Evolutionary conservation across 2,113 vertebrate genomes (phyloP).

Genomic region (Neogobius melanostomus): DNA sequence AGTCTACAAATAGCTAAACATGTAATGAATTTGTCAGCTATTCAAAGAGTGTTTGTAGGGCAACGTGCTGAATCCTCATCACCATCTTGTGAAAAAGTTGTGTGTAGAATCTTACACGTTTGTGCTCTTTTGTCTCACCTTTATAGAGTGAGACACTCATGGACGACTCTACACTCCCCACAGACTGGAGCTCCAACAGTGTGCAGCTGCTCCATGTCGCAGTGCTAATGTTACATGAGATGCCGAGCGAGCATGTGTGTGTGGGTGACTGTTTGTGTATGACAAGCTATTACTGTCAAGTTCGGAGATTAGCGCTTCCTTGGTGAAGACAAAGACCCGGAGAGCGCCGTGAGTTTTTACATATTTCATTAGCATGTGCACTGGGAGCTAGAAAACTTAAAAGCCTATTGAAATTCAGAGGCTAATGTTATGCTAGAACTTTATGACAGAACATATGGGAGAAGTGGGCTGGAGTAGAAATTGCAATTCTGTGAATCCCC

Average conservation of each 20-base stretch:
- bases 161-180: conserved; percentile 6
- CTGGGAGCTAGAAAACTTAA: not conserved
- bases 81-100: not conserved
- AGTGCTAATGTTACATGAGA: conserved; percentile 12
- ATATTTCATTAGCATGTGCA: conserved; percentile 8
- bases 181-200: conserved; percentile 8
- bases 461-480: not conserved
- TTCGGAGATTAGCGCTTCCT: conserved; percentile 7
- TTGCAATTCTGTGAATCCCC: conserved; percentile 1
- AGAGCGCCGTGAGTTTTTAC: conserved; percentile 9
- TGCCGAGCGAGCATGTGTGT: conserved; percentile 12
- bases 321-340: not conserved
- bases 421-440: conserved; percentile 4
- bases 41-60: too few relatives aligned
- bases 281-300: conserved; percentile 14
- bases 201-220: conserved; percentile 32
- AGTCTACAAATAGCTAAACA: too few relatives aligned
- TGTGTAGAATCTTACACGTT: not conserved
- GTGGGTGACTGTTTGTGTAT: not conserved
- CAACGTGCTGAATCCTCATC: too few relatives aligned
- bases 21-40: too few relatives aligned
- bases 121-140: conserved; percentile 7
- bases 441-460: not conserved
- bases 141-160: conserved; percentile 12
- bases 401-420: not conserved